phyloP scores from a whole-genome alignment of 92 coral and sea anemone species.

The Phenganax marumi region DNA sequence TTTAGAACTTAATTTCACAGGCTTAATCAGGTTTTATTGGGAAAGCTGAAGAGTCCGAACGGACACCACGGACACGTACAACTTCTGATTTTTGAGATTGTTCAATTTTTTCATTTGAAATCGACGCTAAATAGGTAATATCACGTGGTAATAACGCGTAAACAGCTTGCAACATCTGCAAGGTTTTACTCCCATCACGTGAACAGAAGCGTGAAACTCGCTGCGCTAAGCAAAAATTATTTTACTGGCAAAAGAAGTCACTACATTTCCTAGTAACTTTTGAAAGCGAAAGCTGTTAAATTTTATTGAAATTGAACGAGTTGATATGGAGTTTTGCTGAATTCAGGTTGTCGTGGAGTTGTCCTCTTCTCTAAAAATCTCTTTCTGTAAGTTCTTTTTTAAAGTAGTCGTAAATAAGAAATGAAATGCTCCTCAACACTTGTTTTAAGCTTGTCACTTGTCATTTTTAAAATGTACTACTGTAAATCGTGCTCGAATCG shows the following conservation, averaged over 20 bases:
- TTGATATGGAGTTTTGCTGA: background rate
- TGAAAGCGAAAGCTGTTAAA: background rate
- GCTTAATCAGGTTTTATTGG: too few relatives aligned
- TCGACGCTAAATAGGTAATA: background rate
- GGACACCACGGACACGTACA: too few relatives aligned
- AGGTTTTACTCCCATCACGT: background rate
- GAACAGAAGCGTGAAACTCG: background rate
- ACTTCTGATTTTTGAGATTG: too few relatives aligned
- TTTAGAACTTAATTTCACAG: too few relatives aligned
- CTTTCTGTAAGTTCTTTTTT: background rate
- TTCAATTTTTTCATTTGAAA: background rate
- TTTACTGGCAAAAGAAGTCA: slow-evolving; percentile 13
- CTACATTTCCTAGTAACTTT: background rate
- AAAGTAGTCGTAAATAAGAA: too few relatives aligned
- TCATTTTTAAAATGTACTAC: slow-evolving; percentile 3
- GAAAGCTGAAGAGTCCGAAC: too few relatives aligned
- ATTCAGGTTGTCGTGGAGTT: slow-evolving; percentile 17
- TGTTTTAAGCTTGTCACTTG: slow-evolving; percentile 6
- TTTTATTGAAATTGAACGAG: background rate
- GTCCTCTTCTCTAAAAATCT: background rate
- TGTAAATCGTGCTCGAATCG: slow-evolving; percentile 1
- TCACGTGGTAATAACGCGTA: background rate
- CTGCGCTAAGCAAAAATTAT: background rate
- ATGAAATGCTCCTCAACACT: background rate
- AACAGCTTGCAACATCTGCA: background rate